These are phyloP conservation scores for Empidonax alnorum DNA, from an alignment of 2,113 vertebrate genomes.

Conservation along the genomic window DNA sequence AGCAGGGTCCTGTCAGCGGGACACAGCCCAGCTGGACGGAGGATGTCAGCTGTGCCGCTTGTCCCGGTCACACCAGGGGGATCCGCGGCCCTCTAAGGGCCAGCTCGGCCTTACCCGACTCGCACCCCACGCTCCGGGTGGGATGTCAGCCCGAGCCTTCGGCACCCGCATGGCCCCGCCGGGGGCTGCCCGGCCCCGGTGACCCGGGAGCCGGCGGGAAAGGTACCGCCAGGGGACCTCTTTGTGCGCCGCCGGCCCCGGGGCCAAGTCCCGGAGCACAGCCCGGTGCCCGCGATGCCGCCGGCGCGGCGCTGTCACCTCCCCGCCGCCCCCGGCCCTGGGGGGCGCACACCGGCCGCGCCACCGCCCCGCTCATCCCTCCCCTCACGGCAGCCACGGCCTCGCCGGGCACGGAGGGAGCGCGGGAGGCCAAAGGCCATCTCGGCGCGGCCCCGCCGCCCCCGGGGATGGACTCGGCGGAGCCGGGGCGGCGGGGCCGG, in stretches of 20 bases:
- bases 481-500: neutral
- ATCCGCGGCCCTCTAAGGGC: neutral
- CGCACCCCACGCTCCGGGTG: fast-evolving
- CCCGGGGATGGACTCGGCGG: neutral
- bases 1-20: neutral
- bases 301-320: neutral
- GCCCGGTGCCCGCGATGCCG: neutral
- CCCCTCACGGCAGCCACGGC: neutral
- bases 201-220: neutral
- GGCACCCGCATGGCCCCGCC: neutral
- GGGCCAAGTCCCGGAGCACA: neutral
- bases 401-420: neutral
- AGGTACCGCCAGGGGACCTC: neutral
- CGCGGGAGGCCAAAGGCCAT: neutral
- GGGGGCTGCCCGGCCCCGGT: neutral
- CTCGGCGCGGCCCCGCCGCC: neutral
- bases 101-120: neutral
- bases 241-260: neutral
- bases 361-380: neutral
- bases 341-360: no score
- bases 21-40: neutral
- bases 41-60: fast-evolving
- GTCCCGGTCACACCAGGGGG: neutral
- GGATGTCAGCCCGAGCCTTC: neutral
- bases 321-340: neutral